Conservation (phyloP, 2,113 vertebrate species). For the Casuarius casuarius region DNA sequence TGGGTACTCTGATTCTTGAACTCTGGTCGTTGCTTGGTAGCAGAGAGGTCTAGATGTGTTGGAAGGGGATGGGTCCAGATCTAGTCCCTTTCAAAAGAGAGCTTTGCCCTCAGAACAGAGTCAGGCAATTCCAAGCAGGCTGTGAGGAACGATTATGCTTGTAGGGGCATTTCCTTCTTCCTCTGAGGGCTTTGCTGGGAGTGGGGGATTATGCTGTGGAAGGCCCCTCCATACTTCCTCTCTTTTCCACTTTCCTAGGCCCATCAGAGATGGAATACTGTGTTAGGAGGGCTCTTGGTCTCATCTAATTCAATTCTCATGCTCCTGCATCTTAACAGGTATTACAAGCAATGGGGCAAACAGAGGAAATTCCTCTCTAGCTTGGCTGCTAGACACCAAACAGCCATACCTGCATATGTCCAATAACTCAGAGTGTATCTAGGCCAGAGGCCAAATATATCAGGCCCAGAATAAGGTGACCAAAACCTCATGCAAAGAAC, state of each 20-base stretch:
- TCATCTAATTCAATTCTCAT: rapidly evolving
- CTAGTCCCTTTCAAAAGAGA: not conserved
- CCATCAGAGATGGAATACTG: not conserved
- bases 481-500: not conserved
- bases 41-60: not conserved
- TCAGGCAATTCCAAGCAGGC: not conserved
- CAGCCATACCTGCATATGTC: not conserved
- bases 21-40: not conserved
- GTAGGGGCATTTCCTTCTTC: not conserved
- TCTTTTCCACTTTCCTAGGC: not conserved
- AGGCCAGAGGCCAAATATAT: no score
- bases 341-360: not conserved
- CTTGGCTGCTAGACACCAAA: not conserved
- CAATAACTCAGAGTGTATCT: rapidly evolving
- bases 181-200: not conserved
- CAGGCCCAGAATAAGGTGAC: not conserved
- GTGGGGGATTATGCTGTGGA: not conserved
- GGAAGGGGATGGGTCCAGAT: not conserved
- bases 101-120: not conserved
- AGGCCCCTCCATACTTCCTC: not conserved
- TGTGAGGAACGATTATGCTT: not conserved
- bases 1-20: not conserved
- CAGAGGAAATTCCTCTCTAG: not conserved
- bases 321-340: not conserved
- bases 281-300: not conserved